These are phyloP conservation scores for Morinoia aosen DNA, from an alignment of 2,888 invertebrate genomes.

Conservation along the genomic window DNA sequence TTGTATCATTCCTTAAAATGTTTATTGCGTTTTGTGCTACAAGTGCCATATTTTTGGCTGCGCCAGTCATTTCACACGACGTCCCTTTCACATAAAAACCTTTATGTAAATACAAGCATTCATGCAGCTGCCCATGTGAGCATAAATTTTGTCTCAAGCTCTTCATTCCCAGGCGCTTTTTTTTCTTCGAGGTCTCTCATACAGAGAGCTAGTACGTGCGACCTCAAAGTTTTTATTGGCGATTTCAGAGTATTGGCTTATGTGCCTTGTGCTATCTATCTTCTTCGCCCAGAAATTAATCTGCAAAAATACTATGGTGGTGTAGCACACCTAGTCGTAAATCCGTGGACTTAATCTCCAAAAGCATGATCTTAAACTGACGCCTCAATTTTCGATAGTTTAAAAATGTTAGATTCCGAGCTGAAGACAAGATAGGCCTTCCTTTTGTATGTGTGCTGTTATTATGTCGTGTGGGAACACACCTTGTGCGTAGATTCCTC, in stretches of 20 bases:
- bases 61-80: neutral
- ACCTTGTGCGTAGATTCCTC: too few relatives aligned
- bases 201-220: neutral
- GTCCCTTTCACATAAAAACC: too few relatives aligned
- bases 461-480: too few relatives aligned
- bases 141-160: neutral
- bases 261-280: neutral
- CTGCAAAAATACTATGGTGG: neutral
- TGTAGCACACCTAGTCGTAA: neutral
- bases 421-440: too few relatives aligned
- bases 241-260: neutral
- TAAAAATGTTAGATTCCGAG: too few relatives aligned
- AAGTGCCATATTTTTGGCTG: neutral
- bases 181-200: neutral
- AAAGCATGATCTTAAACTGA: neutral
- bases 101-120: neutral
- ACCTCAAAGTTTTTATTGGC: neutral
- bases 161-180: neutral
- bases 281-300: neutral
- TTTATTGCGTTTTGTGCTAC: neutral
- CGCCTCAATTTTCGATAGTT: too few relatives aligned
- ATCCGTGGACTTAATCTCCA: neutral
- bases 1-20: neutral
- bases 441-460: too few relatives aligned
- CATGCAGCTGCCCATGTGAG: neutral